These are phyloP conservation scores for Sarcophaga variegata DNA, from an alignment of 2,888 invertebrate species.

Conservation along the genomic window DNA sequence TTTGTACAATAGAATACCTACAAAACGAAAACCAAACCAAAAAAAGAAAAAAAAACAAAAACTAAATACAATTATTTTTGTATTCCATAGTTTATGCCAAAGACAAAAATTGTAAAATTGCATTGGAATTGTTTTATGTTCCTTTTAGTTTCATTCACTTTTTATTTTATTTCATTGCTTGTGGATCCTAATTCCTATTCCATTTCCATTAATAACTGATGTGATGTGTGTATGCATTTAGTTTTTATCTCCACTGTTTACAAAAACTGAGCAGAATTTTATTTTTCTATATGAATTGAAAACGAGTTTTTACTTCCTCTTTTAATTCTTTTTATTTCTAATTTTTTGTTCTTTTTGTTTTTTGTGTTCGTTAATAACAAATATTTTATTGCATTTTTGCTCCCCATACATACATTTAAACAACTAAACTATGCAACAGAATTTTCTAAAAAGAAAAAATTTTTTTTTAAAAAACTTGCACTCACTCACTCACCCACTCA, in stretches of 20 bases:
- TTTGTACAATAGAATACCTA: too few relatives aligned
- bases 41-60: background rate
- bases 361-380: background rate
- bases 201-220: constrained; percentile 40
- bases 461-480: too few relatives aligned
- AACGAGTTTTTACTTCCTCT: too few relatives aligned
- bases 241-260: background rate
- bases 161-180: background rate
- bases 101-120: constrained; percentile 49
- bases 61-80: background rate
- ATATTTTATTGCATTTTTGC: constrained; percentile 60
- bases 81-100: background rate
- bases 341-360: background rate
- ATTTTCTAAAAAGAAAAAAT: background rate
- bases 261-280: background rate
- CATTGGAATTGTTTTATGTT: constrained; percentile 53
- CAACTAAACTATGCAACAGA: background rate
- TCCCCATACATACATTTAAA: background rate
- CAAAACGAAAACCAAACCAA: background rate
- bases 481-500: background rate
- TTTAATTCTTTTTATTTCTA: too few relatives aligned
- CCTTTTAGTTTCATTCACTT: constrained; percentile 27
- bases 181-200: too few relatives aligned
- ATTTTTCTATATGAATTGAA: background rate
- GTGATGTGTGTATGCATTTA: constrained; percentile 38